Evolutionary conservation across 2,113 vertebrate species (phyloP).

Genomic region (Chamaetylas fuelleborni): DNA sequence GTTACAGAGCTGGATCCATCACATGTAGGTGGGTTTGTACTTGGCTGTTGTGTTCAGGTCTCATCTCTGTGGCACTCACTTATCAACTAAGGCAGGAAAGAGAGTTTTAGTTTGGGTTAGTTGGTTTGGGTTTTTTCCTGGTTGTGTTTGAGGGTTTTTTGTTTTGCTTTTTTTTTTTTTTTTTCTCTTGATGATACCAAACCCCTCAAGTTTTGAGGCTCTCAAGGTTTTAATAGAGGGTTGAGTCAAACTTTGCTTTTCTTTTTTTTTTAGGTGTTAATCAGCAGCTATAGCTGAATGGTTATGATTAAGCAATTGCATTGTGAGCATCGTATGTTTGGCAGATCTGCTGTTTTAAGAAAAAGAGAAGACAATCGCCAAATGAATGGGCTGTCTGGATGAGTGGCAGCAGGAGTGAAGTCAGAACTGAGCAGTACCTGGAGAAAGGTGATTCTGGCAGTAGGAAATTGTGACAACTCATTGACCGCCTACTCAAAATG

Average conservation of each 20-base stretch:
- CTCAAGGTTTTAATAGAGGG: background rate
- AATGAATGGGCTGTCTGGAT: background rate
- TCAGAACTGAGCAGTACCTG: background rate
- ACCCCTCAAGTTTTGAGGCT: background rate
- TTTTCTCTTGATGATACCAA: background rate
- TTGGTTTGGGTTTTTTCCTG: background rate
- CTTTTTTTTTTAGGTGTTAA: background rate
- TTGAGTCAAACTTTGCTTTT: background rate
- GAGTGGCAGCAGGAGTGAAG: background rate
- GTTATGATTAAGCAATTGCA: background rate
- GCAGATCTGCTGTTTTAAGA: background rate
- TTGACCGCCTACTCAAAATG: background rate
- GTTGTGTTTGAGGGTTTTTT: background rate
- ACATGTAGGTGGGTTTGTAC: rapidly evolving
- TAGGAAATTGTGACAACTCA: rapidly evolving
- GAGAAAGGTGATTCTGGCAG: background rate
- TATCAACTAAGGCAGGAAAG: background rate
- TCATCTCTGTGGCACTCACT: background rate
- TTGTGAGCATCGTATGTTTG: background rate
- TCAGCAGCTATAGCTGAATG: background rate
- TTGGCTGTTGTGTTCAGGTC: background rate
- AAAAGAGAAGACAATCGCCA: background rate
- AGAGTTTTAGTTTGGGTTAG: background rate
- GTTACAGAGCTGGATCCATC: background rate
- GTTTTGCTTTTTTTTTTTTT: background rate